phyloP scores from a whole-genome alignment of 2,797 vertebrate genomes.

The Hoplostethus mediterraneus region DNA sequence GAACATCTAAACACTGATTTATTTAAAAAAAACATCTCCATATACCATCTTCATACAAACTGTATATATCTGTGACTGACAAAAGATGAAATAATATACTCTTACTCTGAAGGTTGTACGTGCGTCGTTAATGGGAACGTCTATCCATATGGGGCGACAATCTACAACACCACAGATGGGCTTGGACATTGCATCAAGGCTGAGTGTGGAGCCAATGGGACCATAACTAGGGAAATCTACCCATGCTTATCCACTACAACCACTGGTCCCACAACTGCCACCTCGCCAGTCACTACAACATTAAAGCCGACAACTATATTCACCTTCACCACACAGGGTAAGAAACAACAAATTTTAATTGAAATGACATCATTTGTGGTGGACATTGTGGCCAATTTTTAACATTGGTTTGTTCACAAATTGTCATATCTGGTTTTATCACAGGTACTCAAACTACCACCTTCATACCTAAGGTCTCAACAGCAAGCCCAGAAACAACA shows the following conservation, averaged over 20 bases:
- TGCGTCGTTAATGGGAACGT: conserved; percentile 84
- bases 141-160: conserved; percentile 78
- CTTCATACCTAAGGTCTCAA: neutral
- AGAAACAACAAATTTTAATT: neutral
- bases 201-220: conserved; percentile 84
- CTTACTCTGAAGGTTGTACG: conserved; percentile 81
- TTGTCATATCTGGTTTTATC: neutral
- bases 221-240: conserved; percentile 63
- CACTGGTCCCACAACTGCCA: conserved; percentile 36
- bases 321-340: conserved; percentile 67
- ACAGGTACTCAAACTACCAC: neutral
- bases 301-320: conserved; percentile 63
- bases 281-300: conserved; percentile 58
- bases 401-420: too few species aligned
- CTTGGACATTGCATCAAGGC: conserved; percentile 88
- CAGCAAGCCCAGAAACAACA: conserved; percentile 3
- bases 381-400: too few species aligned
- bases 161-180: conserved; percentile 92
- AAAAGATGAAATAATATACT: neutral
- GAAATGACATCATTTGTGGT: too few species aligned
- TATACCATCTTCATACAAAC: too few species aligned
- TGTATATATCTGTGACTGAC: neutral
- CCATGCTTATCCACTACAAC: conserved; percentile 70
- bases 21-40: neutral
- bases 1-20: neutral